These are phyloP conservation scores for Ericerus pela DNA, from an alignment of 1,140 invertebrate species.

Conservation along the genomic window DNA sequence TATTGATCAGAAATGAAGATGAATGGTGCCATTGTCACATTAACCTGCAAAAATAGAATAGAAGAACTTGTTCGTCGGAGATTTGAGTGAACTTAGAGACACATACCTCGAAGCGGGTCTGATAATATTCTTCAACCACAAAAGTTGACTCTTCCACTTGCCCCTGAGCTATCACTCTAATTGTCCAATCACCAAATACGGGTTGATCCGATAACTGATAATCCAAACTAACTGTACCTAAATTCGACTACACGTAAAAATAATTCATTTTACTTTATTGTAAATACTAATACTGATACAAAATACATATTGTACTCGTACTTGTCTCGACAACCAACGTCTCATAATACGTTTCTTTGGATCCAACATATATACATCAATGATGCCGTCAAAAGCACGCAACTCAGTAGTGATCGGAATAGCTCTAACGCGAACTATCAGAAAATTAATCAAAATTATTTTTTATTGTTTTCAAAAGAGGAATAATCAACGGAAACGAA, in stretches of 20 bases:
- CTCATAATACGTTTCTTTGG: constrained; percentile 72
- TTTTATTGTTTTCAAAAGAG: not conserved
- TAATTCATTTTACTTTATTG: constrained; percentile 9
- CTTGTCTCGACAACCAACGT: constrained; percentile 75
- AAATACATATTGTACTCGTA: constrained; percentile 21
- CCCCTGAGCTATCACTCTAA: constrained; percentile 73
- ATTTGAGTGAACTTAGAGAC: not conserved
- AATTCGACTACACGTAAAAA: constrained; percentile 48
- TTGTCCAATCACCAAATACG: constrained; percentile 79
- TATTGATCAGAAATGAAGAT: constrained; percentile 71
- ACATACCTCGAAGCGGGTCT: constrained; percentile 64
- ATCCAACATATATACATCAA: constrained; percentile 80
- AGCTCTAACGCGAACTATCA: constrained; percentile 62
- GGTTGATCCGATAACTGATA: constrained; percentile 85
- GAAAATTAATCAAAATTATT: not conserved
- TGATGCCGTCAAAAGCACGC: constrained; percentile 68
- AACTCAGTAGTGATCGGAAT: constrained; percentile 80
- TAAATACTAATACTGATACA: not conserved
- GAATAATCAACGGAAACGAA: not conserved
- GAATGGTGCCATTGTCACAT: constrained; percentile 88
- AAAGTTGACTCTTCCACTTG: constrained; percentile 74
- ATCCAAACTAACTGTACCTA: constrained; percentile 76
- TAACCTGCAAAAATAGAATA: constrained; percentile 43
- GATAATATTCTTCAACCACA: constrained; percentile 86
- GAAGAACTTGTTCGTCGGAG: not conserved